Evolutionary conservation across 2,888 invertebrate species (phyloP), one percentile per base, ranked within the genome.

Genomic region (Tenthredo amoena): DNA sequence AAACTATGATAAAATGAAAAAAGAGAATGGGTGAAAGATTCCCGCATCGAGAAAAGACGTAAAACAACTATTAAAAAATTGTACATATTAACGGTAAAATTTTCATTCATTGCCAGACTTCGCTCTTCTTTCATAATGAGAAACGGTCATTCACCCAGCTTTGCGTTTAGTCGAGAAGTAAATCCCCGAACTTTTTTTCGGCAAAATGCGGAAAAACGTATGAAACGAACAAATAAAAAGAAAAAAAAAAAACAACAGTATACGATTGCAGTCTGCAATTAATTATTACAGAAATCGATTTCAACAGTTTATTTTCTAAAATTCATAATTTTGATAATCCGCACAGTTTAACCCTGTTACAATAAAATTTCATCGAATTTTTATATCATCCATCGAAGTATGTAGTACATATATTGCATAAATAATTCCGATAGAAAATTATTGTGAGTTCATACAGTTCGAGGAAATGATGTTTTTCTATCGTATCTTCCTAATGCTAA

Each of bases 21-120:
- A 26, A 26, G 5, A 65, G 31, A 65, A 68, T 12, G 6, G 21
- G 15, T 10, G 0, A 9, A 65, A 68, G 31, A 31, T 0, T 68
- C 1, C 15, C 12, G 31, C 31, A 15, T 31, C 15, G 2, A 47
- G 47, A 47, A 47, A 15, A 47, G 12, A 0, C 15, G 4, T n/a
- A 55, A 2, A 55, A 55, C 1, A n/a, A 55, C n/a, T 55, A n/a
- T n/a, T n/a, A 1, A 6, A 2, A 50, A 50, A 62, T 47, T 12
- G 26, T 26, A 26, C 10, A 58, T 26, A 21, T 12, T 4, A 62
- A 62, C 2, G 26, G 4, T 12, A 37, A 37, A 31, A n/a, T 37
- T 71, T 71, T 71, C 71, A 71, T 71, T 71, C 71, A 71, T 31
- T 71, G 15, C 37, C n/a, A 71, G 26, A 71, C 9, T 71, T 34